Base-by-base conservation (phyloP, 1,140 invertebrate species). In the Fragariocoptes setiger region DNA sequence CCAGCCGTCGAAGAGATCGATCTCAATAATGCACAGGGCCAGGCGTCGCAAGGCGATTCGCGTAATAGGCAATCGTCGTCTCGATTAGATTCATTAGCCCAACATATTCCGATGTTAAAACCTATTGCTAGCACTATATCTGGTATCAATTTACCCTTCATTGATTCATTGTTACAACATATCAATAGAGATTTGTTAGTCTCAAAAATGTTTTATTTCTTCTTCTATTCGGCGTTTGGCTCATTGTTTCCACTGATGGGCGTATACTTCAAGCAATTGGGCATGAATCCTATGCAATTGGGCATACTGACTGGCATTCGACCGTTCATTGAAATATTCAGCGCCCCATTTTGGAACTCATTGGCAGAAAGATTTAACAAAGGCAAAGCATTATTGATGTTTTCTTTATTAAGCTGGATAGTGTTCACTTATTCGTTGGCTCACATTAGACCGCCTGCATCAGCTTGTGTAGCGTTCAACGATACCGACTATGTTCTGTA, bases 221-320 rank as follows among this genome's bases (percentile, higher is more conserved):
- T 94, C 65, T 97, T 95, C 60, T 99, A 94, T 55, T 85, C 88
- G 2, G 88, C 90, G 1, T 99, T 97, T 52, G 90, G 90, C 4
- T 92, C 83, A 0, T 64, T 99, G 0, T 95, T 95, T 54, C 90
- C 90, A 0, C 60, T 97, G 19, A 80, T 97, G 72, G 88, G 82
- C 17, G 79, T 97, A 17, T 97, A 94, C 59, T 97, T 97, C 63
- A 95, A 72, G 49, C 83, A 92, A 60, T 74, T 94, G 69, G 88
- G 83, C 4, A 88, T 95, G 80, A 90, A 88, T 58, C 74, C 85
- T 0, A 73, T 72, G 3, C 85, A 94, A 55, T 82, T 79, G 50
- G 86, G 88, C 14, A 65, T 90, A 19, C 39, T 52, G 2, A 76
- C 86, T 45, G 85, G 85, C 17, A 70, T 76, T 42, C 66, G 90